Conservation (phyloP, 2,113 vertebrate genomes). For the Emberiza fucata region DNA sequence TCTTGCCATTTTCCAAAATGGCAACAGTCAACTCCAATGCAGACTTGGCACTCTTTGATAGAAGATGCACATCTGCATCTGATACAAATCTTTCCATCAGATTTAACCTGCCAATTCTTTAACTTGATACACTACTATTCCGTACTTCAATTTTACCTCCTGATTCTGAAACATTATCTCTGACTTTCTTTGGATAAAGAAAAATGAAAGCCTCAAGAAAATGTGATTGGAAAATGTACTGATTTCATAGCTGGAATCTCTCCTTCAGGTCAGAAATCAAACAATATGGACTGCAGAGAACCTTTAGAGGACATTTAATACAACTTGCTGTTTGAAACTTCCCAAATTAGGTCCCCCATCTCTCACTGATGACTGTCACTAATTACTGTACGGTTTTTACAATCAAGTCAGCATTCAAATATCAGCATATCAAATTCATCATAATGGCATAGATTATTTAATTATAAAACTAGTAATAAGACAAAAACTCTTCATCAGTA, state of each 20-base stretch:
- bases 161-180: background rate
- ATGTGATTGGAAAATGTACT: background rate
- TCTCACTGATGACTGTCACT: background rate
- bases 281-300: background rate
- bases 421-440: background rate
- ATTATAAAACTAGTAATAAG: background rate
- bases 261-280: background rate
- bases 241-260: background rate
- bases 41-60: background rate
- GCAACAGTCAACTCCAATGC: background rate
- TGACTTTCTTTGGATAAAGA: background rate
- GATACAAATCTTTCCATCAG: background rate
- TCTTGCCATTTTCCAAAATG: background rate
- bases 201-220: background rate
- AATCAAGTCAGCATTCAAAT: background rate
- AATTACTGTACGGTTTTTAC: background rate
- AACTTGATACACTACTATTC: background rate
- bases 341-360: background rate
- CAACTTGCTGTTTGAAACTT: background rate
- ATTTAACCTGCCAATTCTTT: background rate
- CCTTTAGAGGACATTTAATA: background rate
- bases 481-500: background rate
- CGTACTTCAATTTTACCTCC: background rate
- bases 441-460: background rate
- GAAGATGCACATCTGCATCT: background rate